These are phyloP conservation scores for Cetonia aurata DNA, from an alignment of 2,888 invertebrate genomes.

Conservation along the genomic window DNA sequence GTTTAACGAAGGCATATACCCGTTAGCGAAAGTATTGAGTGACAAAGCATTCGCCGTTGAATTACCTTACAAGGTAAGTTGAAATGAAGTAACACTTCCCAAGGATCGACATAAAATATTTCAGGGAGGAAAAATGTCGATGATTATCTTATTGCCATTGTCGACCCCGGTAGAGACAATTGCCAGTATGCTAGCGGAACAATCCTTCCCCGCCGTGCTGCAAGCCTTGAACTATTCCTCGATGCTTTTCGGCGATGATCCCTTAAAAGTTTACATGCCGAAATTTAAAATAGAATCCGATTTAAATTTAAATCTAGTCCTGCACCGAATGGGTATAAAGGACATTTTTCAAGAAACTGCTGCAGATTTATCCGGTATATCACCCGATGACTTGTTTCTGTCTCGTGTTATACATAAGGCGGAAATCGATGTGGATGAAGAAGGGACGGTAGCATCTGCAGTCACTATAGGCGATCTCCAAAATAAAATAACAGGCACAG, in stretches of 20 bases:
- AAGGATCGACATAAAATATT: conserved; percentile 44
- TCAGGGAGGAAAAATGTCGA: conserved; percentile 71
- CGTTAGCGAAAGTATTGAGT: conserved; percentile 70
- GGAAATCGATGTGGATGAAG: conserved; percentile 80
- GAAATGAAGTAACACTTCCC: neutral
- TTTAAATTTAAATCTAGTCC: conserved; percentile 71
- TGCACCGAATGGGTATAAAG: conserved; percentile 76
- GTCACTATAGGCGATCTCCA: conserved; percentile 65
- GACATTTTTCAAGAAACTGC: conserved; percentile 73
- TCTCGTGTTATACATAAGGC: conserved; percentile 79
- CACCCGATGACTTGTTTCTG: conserved; percentile 70
- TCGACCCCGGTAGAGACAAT: conserved; percentile 68
- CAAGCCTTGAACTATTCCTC: conserved; percentile 67
- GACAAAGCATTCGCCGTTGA: conserved; percentile 75
- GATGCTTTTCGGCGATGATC: conserved; percentile 70
- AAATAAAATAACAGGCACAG: conserved; percentile 72
- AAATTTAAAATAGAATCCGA: conserved; percentile 74
- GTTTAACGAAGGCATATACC: conserved; percentile 73
- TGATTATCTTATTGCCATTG: conserved; percentile 76
- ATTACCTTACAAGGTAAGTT: conserved; percentile 72
- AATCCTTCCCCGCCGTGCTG: conserved; percentile 69
- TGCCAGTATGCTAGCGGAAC: conserved; percentile 67
- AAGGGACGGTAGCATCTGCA: conserved; percentile 79
- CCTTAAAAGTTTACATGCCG: conserved; percentile 75
- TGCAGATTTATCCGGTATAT: conserved; percentile 72